Evolutionary conservation across 2,888 invertebrate species (phyloP).

Genomic region (Mechanitis messenoides): DNA sequence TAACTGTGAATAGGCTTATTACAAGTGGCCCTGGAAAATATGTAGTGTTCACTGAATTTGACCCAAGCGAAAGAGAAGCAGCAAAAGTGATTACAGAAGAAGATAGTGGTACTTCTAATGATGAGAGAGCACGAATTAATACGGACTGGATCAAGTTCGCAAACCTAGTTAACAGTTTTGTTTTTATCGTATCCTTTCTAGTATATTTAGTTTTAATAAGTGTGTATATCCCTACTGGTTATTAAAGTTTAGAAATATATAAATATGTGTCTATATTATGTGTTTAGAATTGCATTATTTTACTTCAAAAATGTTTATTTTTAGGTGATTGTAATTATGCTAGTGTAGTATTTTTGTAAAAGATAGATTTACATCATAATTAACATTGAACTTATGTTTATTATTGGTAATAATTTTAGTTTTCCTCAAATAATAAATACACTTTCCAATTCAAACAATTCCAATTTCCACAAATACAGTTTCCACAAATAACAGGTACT

Average conservation of each 20-base stretch:
- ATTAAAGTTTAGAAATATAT: constrained; percentile 8
- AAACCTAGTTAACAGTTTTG: constrained; percentile 54
- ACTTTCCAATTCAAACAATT: too few relatives aligned
- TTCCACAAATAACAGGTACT: too few relatives aligned
- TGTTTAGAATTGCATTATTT: too few relatives aligned
- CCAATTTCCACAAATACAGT: too few relatives aligned
- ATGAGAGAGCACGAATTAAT: constrained; percentile 34
- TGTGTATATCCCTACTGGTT: constrained; percentile 55
- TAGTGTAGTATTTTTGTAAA: too few relatives aligned
- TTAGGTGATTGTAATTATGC: too few relatives aligned
- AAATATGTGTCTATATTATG: too few relatives aligned
- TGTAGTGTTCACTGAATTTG: constrained; percentile 65
- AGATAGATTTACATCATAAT: too few relatives aligned
- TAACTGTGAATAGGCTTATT: constrained; percentile 47
- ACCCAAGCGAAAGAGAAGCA: constrained; percentile 47
- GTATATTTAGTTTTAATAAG: constrained; percentile 55
- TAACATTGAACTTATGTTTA: too few relatives aligned
- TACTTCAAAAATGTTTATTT: too few relatives aligned
- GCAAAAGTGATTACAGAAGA: constrained; percentile 42
- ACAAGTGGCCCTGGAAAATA: constrained; percentile 58
- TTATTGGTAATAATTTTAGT: too few relatives aligned
- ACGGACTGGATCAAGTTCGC: constrained; percentile 64
- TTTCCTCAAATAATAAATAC: too few relatives aligned
- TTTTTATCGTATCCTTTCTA: constrained; percentile 50
- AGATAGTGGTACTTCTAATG: constrained; percentile 25